These are phyloP conservation scores for Gymnodraco acuticeps DNA, from an alignment of 2,797 vertebrate genomes.

Conservation along the genomic window DNA sequence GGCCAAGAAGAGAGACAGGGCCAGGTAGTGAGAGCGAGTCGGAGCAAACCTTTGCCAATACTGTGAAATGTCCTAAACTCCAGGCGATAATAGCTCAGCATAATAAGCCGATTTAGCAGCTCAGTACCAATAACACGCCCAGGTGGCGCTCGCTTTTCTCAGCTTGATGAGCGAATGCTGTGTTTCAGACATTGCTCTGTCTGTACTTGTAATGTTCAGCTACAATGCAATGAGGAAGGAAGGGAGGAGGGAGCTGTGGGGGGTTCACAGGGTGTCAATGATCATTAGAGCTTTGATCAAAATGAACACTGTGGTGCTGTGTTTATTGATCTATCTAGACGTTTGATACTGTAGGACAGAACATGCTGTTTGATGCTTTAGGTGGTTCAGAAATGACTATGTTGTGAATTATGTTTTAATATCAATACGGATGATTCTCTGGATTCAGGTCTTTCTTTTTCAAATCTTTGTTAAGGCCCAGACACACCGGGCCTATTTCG, in stretches of 20 bases:
- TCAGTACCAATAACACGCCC: conserved; percentile 69
- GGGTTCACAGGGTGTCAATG: neutral
- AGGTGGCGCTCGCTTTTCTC: conserved; percentile 65
- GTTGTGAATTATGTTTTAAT: neutral
- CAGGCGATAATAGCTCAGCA: conserved; percentile 64
- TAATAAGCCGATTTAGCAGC: conserved; percentile 72
- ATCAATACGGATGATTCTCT: neutral
- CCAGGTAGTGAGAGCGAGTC: neutral
- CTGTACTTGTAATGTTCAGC: conserved; percentile 31
- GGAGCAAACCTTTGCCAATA: conserved; percentile 48
- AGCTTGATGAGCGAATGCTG: conserved; percentile 46
- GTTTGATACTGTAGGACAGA: neutral
- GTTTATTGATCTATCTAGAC: conserved; percentile 10
- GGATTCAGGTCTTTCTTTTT: neutral
- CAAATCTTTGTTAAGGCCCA: no score
- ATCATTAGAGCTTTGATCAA: conserved; percentile 35
- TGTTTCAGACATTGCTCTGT: conserved; percentile 54
- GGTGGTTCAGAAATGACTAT: neutral
- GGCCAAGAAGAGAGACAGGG: conserved; percentile 23
- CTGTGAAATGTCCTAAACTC: conserved; percentile 63
- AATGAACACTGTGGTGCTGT: neutral
- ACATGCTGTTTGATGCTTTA: neutral
- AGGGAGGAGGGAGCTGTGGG: neutral
- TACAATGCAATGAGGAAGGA: conserved; percentile 10
- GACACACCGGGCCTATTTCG: no score